These are phyloP conservation scores for Bugulina stolonifera DNA, from an alignment of 2,888 invertebrate species.

Conservation along the genomic window DNA sequence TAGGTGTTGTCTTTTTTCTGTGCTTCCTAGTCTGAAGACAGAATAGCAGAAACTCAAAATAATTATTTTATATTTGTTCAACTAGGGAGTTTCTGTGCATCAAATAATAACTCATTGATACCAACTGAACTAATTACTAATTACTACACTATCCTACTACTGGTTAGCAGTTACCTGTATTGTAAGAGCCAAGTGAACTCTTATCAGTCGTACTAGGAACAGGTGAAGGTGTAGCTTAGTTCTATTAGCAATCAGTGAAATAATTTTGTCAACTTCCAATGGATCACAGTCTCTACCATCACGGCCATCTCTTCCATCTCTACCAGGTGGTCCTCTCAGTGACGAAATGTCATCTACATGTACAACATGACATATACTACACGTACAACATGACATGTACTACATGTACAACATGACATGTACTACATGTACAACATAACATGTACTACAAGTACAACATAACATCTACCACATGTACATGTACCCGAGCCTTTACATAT, in stretches of 20 bases:
- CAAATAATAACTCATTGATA: too few relatives aligned
- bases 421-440: too few relatives aligned
- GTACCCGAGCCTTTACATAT: too few relatives aligned
- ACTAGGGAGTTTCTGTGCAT: too few relatives aligned
- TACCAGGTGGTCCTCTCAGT: constrained; percentile 11
- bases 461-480: too few relatives aligned
- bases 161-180: not conserved
- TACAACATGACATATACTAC: too few relatives aligned
- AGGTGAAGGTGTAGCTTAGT: not conserved
- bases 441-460: too few relatives aligned
- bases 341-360: not conserved
- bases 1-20: not conserved
- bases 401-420: too few relatives aligned
- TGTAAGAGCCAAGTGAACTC: not conserved
- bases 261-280: not conserved
- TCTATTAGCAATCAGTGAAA: not conserved
- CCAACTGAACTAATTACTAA: too few relatives aligned
- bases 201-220: not conserved
- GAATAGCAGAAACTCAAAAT: not conserved
- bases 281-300: constrained; percentile 19
- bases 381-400: too few relatives aligned
- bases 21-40: not conserved
- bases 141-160: too few relatives aligned
- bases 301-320: constrained; percentile 19
- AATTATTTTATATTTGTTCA: too few relatives aligned